Conservation (phyloP, 2,113 vertebrate genomes). For the Amblyopsis rosae region DNA sequence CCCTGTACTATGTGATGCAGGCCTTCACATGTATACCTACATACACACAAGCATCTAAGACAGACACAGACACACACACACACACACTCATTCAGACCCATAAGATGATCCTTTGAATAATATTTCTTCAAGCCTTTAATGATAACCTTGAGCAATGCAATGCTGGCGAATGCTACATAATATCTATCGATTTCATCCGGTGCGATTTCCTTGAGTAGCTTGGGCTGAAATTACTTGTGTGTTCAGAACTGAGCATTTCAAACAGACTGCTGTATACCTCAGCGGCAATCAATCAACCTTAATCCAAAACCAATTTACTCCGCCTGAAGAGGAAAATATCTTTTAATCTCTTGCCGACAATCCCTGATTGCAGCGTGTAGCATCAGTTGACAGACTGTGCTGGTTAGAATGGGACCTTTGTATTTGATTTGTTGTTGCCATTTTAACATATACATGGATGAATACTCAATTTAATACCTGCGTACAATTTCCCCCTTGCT, state of each 20-base stretch:
- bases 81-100: conserved; percentile 22
- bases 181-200: conserved; percentile 69
- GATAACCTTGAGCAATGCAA: conserved; percentile 67
- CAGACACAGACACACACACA: conserved; percentile 16
- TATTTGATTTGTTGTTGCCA: conserved; percentile 49
- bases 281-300: conserved; percentile 77
- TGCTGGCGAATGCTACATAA: conserved; percentile 66
- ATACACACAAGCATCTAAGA: conserved; percentile 19
- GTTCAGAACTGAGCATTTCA: conserved; percentile 70
- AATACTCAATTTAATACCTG: conserved; percentile 42
- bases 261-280: conserved; percentile 71
- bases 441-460: conserved; percentile 50
- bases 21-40: conserved; percentile 11
- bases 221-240: conserved; percentile 66
- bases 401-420: conserved; percentile 55
- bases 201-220: conserved; percentile 70
- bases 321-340: conserved; percentile 79
- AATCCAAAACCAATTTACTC: conserved; percentile 82
- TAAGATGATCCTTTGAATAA: conserved; percentile 53
- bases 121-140: conserved; percentile 60
- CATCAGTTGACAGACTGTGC: conserved; percentile 69
- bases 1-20: not conserved
- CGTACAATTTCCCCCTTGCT: conserved; percentile 22
- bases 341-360: conserved; percentile 79
- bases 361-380: conserved; percentile 69